Evolutionary conservation across 2,888 invertebrate species (phyloP), one percentile per base, ranked within the genome.

Genomic region (Chelonus formosanus): DNA sequence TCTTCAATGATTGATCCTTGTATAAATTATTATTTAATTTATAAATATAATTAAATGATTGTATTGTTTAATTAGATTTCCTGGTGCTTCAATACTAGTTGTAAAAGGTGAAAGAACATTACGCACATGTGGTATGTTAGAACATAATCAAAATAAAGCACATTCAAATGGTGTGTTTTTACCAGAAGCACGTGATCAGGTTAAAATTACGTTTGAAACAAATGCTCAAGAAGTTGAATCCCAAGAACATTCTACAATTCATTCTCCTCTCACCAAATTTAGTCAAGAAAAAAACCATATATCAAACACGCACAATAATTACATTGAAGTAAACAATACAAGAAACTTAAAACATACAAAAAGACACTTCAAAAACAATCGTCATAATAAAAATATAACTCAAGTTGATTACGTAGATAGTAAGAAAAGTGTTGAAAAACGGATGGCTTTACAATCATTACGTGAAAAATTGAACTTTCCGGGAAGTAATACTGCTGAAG

Each of bases 81-180:
- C 90, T 74, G 94, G 94, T 10, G 91, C 94, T 0, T 89, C 92
- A 67, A 90, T 95, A 76, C 85, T 95, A 75, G 92, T 95, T 2
- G 93, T 94, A 0, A 90, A 92, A 84, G 95, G 93, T 5, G 92
- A 92, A 56, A 90, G 90, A 75, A 90, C 90, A 79, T 84, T 95
- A 54, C 88, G 90, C 71, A 93, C 92, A 1, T 95, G 94, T 82
- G 92, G 92, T 3, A 86, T 94, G 70, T 84, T 93, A 72, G 91
- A 93, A 70, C 89, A 89, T 72, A 89, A 90, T 74, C 87, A 87
- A 73, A 88, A 90, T 75, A 91, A 89, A 77, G 86, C 88, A 72
- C 88, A 88, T 57, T 87, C 88, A 0, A 69, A 74, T 52, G 77
- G 77, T 43, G 77, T 80, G 62, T 82, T 76, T 65, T 56, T 80